Evolutionary conservation across 2,113 vertebrate genomes (phyloP).

Genomic region (Miniopterus natalensis): DNA sequence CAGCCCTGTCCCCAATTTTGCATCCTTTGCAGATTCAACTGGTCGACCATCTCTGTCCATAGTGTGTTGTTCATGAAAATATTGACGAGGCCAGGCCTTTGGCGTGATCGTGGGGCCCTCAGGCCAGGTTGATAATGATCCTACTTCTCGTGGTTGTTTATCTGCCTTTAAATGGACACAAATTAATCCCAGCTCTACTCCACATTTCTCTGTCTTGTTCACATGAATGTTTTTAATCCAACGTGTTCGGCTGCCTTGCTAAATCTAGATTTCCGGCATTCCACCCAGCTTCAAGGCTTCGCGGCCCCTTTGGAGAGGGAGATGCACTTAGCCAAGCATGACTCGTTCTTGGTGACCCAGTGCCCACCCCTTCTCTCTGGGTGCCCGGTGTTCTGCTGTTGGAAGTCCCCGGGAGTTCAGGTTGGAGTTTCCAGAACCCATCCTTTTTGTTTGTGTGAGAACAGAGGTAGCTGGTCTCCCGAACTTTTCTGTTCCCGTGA

Average conservation of each 20-base stretch:
- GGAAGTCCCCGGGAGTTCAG: not conserved
- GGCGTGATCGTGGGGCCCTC: not conserved
- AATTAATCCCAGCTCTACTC: not conserved
- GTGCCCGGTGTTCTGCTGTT: not conserved
- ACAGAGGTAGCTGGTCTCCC: not conserved
- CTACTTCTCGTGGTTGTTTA: not conserved
- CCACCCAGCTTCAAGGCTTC: constrained; percentile 24
- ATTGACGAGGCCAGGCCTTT: not conserved
- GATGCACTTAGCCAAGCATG: not conserved
- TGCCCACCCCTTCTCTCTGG: not conserved
- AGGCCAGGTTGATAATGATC: not conserved
- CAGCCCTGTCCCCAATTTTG: not conserved
- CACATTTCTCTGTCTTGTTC: constrained; percentile 21
- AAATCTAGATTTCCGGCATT: constrained; percentile 46
- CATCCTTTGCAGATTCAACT: not conserved
- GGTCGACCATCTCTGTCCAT: not conserved
- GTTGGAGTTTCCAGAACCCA: not conserved
- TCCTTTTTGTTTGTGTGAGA: not conserved
- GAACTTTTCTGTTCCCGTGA: not conserved
- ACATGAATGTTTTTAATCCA: constrained; percentile 15
- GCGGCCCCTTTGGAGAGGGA: not conserved
- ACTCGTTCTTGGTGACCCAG: not conserved
- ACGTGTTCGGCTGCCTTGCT: not conserved
- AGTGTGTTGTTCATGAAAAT: not conserved
- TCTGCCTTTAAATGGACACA: not conserved